A percentile compares a stretch with the other conserved stretches of the same genome.
phyloP scores from a whole-genome alignment of 92 coral and sea anemone genomes.

The Metridium senile region DNA sequence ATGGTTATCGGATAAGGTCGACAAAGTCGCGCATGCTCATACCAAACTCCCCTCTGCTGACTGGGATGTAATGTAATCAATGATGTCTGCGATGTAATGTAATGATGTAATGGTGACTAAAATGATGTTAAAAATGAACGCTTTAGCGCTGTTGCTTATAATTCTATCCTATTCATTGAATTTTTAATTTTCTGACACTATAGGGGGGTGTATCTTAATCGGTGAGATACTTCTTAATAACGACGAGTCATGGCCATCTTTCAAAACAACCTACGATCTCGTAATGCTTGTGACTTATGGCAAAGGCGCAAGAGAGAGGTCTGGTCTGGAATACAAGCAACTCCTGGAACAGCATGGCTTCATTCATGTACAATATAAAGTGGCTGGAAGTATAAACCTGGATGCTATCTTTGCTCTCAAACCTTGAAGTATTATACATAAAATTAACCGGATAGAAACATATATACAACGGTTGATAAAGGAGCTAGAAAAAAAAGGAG shows the following conservation, averaged over 20 bases:
- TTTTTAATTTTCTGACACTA: background rate
- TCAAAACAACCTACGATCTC: conserved; percentile 1
- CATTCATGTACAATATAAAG: conserved; percentile 2
- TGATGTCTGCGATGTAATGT: too few relatives aligned
- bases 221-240: conserved; percentile 23
- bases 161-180: background rate
- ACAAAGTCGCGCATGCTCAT: too few relatives aligned
- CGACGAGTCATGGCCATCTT: conserved; percentile 22
- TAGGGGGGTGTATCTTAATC: conserved; percentile 26
- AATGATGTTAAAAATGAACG: too few relatives aligned
- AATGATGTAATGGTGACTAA: too few relatives aligned
- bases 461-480: too few relatives aligned
- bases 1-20: too few relatives aligned
- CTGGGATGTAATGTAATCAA: too few relatives aligned
- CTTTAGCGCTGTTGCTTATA: too few relatives aligned
- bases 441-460: too few relatives aligned
- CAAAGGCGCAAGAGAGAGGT: conserved; percentile 26
- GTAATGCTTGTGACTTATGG: conserved; percentile 16
- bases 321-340: conserved; percentile 35
- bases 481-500: too few relatives aligned
- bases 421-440: too few relatives aligned
- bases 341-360: conserved; percentile 34
- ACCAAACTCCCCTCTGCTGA: too few relatives aligned
- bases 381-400: background rate
- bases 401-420: conserved; percentile 17